Percentiles rank a stretch among this genome's conserved stretches.
Evolutionary conservation across 2,797 vertebrate genomes (phyloP).

Genomic region (Euthynnus affinis): DNA sequence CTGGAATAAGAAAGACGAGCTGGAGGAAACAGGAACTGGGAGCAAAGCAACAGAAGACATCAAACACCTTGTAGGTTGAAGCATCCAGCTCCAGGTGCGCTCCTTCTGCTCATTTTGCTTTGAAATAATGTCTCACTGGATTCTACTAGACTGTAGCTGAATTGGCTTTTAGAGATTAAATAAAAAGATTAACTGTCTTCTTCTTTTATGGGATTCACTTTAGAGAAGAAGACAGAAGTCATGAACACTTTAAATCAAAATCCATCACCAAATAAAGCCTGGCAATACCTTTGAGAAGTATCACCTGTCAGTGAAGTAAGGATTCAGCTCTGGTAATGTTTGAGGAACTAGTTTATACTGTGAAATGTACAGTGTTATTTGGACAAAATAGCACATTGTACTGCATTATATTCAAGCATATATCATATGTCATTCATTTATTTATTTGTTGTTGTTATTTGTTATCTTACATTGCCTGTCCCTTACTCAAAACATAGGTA

Average conservation of each 20-base stretch:
- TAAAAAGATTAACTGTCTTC: not conserved
- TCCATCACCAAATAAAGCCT: not conserved
- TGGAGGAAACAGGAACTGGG: not conserved
- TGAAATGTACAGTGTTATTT: not conserved
- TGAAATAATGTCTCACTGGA: not conserved
- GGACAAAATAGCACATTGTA: not conserved
- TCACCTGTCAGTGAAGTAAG: not conserved
- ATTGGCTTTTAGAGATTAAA: not conserved
- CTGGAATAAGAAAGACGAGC: not conserved
- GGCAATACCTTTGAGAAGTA: not conserved
- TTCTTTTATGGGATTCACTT: not conserved
- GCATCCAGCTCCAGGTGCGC: not conserved
- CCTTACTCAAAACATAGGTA: too few species aligned
- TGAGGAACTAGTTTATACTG: not conserved
- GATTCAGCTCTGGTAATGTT: not conserved
- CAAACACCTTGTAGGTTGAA: not conserved
- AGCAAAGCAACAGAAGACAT: not conserved
- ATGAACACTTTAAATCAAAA: not conserved
- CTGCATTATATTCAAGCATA: too few species aligned
- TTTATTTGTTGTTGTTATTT: too few species aligned
- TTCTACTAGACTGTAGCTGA: not conserved
- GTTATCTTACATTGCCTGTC: too few species aligned
- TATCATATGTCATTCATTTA: too few species aligned
- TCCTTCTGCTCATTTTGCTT: not conserved
- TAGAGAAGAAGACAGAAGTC: not conserved